These are phyloP conservation scores for Muntiacus muntjak DNA, from an alignment of 2,113 vertebrate species.

Conservation along the genomic window DNA sequence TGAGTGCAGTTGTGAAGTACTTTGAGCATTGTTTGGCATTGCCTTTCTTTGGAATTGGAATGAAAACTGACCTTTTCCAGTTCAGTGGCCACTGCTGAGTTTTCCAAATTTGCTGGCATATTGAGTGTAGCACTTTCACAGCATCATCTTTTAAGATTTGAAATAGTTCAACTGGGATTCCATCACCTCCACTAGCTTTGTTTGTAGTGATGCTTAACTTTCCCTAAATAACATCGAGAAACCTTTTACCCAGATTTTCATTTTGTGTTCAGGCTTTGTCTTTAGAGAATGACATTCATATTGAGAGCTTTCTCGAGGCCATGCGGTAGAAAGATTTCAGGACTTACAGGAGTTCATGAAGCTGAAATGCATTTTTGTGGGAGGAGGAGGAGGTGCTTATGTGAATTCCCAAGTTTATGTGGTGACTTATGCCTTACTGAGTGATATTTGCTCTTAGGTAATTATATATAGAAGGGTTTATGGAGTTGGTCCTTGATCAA, in stretches of 20 bases:
- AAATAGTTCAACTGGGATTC: not conserved
- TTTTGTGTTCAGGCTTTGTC: not conserved
- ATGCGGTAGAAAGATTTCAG: not conserved
- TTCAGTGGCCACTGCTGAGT: not conserved
- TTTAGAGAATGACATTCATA: not conserved
- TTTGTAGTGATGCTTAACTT: not conserved
- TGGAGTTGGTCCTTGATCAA: not conserved
- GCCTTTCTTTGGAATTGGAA: not conserved
- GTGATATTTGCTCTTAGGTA: not conserved
- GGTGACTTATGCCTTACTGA: not conserved
- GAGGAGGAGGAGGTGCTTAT: not conserved
- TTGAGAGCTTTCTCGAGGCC: not conserved
- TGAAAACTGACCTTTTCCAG: not conserved
- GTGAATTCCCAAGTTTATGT: not conserved
- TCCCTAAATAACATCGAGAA: not conserved
- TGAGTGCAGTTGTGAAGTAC: not conserved
- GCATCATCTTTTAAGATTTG: not conserved
- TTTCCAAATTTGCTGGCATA: not conserved
- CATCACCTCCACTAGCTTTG: not conserved
- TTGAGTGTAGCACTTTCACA: not conserved
- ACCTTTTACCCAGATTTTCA: not conserved
- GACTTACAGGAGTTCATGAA: not conserved
- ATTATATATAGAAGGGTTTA: not conserved
- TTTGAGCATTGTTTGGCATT: not conserved
- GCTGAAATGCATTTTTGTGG: not conserved